phyloP scores from a whole-genome alignment of 2,888 invertebrate genomes.

The Ptychoptera contaminata region DNA sequence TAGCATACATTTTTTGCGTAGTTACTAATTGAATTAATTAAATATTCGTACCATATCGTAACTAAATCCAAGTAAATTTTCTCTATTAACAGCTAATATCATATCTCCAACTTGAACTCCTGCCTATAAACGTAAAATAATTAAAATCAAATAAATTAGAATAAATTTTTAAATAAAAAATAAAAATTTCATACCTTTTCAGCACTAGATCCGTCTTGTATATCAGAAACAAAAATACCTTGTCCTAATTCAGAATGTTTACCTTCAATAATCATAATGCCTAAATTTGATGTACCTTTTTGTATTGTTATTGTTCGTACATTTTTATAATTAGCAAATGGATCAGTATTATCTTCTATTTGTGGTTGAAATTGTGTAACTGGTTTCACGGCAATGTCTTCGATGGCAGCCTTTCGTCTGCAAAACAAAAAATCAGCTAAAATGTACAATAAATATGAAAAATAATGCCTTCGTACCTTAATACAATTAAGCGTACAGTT shows the following conservation, averaged over 20 bases:
- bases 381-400: constrained; percentile 80
- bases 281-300: constrained; percentile 63
- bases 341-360: constrained; percentile 28
- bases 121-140: constrained; percentile 41
- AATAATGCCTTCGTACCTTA: constrained; percentile 44
- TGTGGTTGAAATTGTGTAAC: constrained; percentile 66
- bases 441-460: constrained; percentile 11
- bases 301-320: constrained; percentile 67
- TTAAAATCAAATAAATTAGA: constrained; percentile 3
- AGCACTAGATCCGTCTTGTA: constrained; percentile 79
- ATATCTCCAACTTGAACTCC: constrained; percentile 95
- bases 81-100: constrained; percentile 90
- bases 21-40: no score
- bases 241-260: constrained; percentile 82
- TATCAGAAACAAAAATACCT: constrained; percentile 85
- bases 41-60: constrained; percentile 59
- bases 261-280: constrained; percentile 91
- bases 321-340: constrained; percentile 47
- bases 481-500: constrained; percentile 67
- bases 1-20: no score
- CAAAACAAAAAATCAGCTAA: constrained; percentile 5
- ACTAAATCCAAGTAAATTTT: constrained; percentile 70
- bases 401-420: constrained; percentile 54
- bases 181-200: constrained; percentile 44
- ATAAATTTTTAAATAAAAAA: neutral